Evolutionary conservation across 1,140 invertebrate genomes (phyloP), one percentile per base, ranked within the genome.

Genomic region (Adoxophyes honmai): DNA sequence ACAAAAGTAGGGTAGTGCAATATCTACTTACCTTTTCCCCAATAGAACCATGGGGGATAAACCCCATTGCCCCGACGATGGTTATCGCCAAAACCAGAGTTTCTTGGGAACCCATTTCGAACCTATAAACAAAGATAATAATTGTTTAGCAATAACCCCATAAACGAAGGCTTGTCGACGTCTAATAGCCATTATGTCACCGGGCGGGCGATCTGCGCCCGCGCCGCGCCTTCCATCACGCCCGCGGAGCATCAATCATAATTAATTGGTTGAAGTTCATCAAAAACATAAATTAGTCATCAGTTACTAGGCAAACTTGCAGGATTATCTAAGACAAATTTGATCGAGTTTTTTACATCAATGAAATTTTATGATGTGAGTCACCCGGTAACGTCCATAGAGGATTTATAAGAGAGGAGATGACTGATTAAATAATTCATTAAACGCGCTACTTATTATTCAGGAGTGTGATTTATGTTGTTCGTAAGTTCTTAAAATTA

Each of bases 11-110:
- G n/a, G n/a, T n/a, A n/a, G n/a, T n/a, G n/a, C n/a, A 18, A 16
- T 4, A 13, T 44, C 15, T 54, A 65, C 70, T 52, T 55, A 86
- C 83, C 75, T 81, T 80, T 83, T 70, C 82, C 81, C 83, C 83
- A 88, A 84, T 84, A 84, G 83, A 82, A 85, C 83, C 85, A 86
- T 78, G 85, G 85, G 81, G 83, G 81, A 82, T 85, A 84, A 75
- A 86, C 54, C 62, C 85, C 70, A 81, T 81, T 60, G 71, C 68
- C 59, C 75, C 80, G 65, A 73, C 81, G 83, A 84, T 73, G 83
- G 75, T 86, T 81, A 82, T 74, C 68, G 59, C 79, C 76, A 84
- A 74, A 70, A 85, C 63, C 55, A 81, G 58, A 36, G 60, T 66
- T 70, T 62, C 75, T 68, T 48, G 73, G 53, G 36, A 64, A 60